phyloP scores from a whole-genome alignment of 2,888 invertebrate species.

The Drosophila infuscata region DNA sequence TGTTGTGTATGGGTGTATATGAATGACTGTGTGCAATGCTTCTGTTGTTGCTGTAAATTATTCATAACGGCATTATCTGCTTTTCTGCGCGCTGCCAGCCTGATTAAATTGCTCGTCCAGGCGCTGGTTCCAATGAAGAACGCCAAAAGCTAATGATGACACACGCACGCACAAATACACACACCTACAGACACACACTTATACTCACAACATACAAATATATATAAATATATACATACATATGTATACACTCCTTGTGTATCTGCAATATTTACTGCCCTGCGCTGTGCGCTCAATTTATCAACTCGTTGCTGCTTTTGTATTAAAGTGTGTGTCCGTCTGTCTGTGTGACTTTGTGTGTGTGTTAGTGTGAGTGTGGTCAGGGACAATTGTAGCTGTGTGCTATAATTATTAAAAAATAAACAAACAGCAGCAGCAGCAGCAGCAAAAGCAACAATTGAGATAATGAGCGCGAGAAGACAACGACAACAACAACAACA shows the following conservation, averaged over 20 bases:
- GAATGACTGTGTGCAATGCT: conserved; percentile 22
- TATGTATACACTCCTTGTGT: conserved; percentile 1
- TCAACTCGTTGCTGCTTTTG: conserved; percentile 48
- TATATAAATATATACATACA: neutral
- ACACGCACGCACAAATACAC: conserved; percentile 1
- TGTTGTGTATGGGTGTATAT: conserved; percentile 1
- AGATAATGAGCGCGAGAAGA: conserved; percentile 71
- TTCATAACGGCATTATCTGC: conserved; percentile 79
- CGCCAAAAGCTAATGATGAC: conserved; percentile 61
- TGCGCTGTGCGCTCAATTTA: conserved; percentile 61
- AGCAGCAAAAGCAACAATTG: conserved; percentile 60
- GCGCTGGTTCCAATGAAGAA: conserved; percentile 25
- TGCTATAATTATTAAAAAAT: conserved; percentile 74
- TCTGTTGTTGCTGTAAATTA: conserved; percentile 65
- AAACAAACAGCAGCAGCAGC: conserved; percentile 51
- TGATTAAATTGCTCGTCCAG: conserved; percentile 73
- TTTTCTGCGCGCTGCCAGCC: conserved; percentile 64
- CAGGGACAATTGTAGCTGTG: conserved; percentile 75
- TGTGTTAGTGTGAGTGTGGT: conserved; percentile 48
- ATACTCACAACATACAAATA: neutral
- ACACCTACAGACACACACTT: conserved; percentile 1
- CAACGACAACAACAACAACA: conserved; percentile 20
- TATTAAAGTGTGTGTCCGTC: conserved; percentile 9
- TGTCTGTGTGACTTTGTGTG: conserved; percentile 2
- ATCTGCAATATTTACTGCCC: conserved; percentile 32